Conservation (phyloP, 2,888 invertebrate genomes). For the Sminthurinus aureus region DNA sequence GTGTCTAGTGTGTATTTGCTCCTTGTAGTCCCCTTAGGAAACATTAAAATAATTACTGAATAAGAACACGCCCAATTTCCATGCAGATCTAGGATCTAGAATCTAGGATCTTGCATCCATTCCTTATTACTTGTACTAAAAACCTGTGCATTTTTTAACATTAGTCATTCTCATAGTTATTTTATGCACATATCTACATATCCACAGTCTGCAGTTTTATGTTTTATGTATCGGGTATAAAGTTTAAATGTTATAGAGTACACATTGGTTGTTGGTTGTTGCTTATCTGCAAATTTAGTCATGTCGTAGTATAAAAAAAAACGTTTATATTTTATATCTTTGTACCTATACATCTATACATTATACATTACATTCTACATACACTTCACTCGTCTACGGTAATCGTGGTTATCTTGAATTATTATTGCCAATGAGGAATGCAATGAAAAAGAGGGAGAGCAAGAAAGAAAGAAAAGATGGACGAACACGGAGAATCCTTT, state of each 20-base stretch:
- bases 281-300: not conserved
- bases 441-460: not conserved
- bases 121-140: too few relatives aligned
- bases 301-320: constrained; percentile 13
- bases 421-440: constrained; percentile 21
- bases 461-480: not conserved
- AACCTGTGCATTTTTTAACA: not conserved
- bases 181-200: too few relatives aligned
- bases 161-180: constrained; percentile 7
- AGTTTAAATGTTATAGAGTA: not conserved
- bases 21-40: constrained; percentile 25
- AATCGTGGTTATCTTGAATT: constrained; percentile 30
- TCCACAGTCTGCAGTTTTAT: not conserved
- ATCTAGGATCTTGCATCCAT: constrained; percentile 1
- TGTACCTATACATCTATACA: not conserved
- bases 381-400: not conserved
- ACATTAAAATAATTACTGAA: constrained; percentile 36
- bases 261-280: not conserved
- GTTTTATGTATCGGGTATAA: too few relatives aligned
- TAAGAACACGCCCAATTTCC: constrained; percentile 25
- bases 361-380: not conserved
- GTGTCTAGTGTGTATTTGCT: constrained; percentile 23
- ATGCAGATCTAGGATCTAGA: too few relatives aligned
- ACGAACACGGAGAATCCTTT: not conserved
- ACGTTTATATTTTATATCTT: not conserved